These are phyloP conservation scores for Sitobion miscanthi DNA, from an alignment of 1,140 invertebrate genomes.

Conservation along the genomic window DNA sequence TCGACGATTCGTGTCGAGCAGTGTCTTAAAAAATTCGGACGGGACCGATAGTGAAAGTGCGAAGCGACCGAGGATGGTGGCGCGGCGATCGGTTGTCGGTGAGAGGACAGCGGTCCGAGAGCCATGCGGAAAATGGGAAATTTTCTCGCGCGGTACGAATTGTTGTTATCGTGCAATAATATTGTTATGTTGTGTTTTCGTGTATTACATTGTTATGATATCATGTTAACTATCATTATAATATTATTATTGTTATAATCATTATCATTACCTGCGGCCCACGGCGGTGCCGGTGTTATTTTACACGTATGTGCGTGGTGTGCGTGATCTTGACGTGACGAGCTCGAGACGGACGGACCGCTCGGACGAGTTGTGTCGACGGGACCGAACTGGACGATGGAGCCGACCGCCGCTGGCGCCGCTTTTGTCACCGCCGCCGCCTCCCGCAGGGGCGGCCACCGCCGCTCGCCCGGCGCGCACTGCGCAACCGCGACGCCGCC, in stretches of 20 bases:
- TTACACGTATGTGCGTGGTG: background rate
- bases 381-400: background rate
- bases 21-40: background rate
- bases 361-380: background rate
- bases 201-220: too few species aligned
- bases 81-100: background rate
- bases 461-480: background rate
- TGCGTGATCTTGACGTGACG: background rate
- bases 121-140: background rate
- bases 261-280: background rate
- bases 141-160: background rate
- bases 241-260: background rate
- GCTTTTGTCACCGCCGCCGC: background rate
- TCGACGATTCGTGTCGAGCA: background rate
- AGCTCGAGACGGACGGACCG: background rate
- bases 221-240: background rate
- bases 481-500: conserved; percentile 1
- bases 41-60: background rate
- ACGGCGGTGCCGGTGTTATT: background rate
- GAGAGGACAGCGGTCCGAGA: background rate
- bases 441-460: background rate
- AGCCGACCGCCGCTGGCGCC: background rate
- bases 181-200: too few species aligned
- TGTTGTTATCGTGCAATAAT: too few species aligned
- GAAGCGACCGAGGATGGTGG: background rate